Evolutionary conservation across 2,888 invertebrate species (phyloP).

Genomic region (Morinoia aosen): DNA sequence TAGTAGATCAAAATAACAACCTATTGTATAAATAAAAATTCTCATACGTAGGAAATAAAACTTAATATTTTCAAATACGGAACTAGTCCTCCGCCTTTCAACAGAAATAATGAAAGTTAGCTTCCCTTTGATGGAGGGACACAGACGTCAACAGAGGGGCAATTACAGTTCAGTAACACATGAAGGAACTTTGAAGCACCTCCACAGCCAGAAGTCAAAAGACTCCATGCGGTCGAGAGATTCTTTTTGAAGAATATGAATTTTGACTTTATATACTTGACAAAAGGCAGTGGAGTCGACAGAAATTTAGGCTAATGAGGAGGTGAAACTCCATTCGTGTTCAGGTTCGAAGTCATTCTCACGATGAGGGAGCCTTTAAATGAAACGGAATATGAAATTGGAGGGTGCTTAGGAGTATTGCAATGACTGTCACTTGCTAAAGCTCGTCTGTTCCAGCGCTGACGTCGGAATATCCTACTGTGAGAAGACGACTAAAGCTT

Average conservation of each 20-base stretch:
- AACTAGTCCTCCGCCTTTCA: background rate
- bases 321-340: background rate
- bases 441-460: conserved; percentile 18
- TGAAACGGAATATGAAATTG: conserved; percentile 27
- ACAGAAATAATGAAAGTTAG: background rate
- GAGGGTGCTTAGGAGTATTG: background rate
- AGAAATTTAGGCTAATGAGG: background rate
- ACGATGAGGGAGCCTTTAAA: background rate
- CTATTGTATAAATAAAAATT: conserved; percentile 48
- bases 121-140: conserved; percentile 6
- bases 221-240: conserved; percentile 8
- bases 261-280: background rate
- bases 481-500: conserved; percentile 38
- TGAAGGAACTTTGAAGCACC: background rate
- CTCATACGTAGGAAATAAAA: conserved; percentile 37
- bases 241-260: background rate
- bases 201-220: background rate
- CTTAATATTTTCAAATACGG: conserved; percentile 33
- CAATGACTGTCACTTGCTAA: background rate
- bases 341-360: background rate
- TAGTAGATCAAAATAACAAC: conserved; percentile 35
- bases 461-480: conserved; percentile 26
- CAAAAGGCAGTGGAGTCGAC: conserved; percentile 8
- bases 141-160: background rate
- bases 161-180: conserved; percentile 14